Conservation (phyloP, 2,113 vertebrate genomes). For the Rhinoderma darwinii region DNA sequence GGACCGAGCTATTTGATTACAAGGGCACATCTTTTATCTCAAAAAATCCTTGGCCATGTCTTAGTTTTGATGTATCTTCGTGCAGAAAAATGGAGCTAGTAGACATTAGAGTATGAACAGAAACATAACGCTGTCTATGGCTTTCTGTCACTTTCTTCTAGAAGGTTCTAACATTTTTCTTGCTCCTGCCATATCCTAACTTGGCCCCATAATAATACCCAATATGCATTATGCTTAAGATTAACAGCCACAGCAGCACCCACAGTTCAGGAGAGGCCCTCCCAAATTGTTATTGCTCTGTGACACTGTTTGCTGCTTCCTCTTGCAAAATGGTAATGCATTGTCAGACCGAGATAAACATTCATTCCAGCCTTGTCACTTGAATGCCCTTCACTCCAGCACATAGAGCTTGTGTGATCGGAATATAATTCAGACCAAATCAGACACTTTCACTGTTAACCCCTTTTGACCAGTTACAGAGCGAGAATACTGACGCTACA, state of each 20-base stretch:
- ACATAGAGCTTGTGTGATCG: conserved; percentile 13
- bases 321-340: conserved; percentile 48
- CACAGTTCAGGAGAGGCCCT: conserved; percentile 17
- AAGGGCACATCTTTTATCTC: conserved; percentile 1
- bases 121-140: not conserved
- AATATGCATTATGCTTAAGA: not conserved
- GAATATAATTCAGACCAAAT: conserved; percentile 29
- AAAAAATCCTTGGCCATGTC: conserved; percentile 23
- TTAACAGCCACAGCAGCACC: conserved; percentile 13
- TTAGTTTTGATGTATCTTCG: not conserved
- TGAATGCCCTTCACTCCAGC: conserved; percentile 44
- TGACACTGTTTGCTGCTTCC: conserved; percentile 30
- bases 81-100: not conserved
- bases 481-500: not conserved
- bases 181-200: not conserved
- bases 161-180: not conserved
- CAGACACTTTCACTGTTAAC: conserved; percentile 11
- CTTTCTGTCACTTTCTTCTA: not conserved
- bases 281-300: conserved; percentile 41
- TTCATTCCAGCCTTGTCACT: conserved; percentile 48
- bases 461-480: not conserved
- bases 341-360: conserved; percentile 48
- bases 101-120: not conserved
- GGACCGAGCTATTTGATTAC: not conserved
- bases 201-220: conserved; percentile 15